Evolutionary conservation across 1,140 invertebrate species (phyloP).

Genomic region (Bilobella aurantiaca): DNA sequence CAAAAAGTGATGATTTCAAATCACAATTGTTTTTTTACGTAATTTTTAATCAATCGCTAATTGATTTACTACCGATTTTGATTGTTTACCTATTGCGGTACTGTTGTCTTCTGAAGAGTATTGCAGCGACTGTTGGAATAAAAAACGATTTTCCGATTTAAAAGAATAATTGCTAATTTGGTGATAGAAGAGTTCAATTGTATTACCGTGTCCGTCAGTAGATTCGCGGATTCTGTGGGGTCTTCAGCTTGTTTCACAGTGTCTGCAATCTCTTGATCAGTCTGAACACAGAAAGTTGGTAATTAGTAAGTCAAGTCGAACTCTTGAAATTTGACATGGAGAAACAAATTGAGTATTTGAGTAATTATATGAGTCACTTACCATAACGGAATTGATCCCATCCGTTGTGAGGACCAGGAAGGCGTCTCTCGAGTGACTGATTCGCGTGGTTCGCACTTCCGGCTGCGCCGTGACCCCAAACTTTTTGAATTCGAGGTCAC

Average conservation of each 20-base stretch:
- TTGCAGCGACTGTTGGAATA: slow-evolving; percentile 44
- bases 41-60: too few species aligned
- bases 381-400: slow-evolving; percentile 46
- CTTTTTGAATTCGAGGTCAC: slow-evolving; percentile 48
- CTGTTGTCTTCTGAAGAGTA: slow-evolving; percentile 50
- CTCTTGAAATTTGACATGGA: not conserved
- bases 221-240: slow-evolving; percentile 44
- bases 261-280: slow-evolving; percentile 46
- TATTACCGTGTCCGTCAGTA: slow-evolving; percentile 41
- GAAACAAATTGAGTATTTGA: too few species aligned
- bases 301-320: not conserved
- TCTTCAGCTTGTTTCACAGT: slow-evolving; percentile 42
- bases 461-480: slow-evolving; percentile 47
- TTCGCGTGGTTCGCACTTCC: slow-evolving; percentile 42
- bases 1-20: not conserved
- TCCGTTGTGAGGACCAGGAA: slow-evolving; percentile 48
- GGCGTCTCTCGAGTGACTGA: slow-evolving; percentile 48
- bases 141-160: too few species aligned
- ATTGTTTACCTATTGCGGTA: slow-evolving; percentile 41
- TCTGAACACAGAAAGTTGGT: slow-evolving; percentile 20
- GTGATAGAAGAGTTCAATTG: not conserved
- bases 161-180: not conserved
- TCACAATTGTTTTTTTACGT: too few species aligned
- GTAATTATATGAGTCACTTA: too few species aligned
- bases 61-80: too few species aligned